phyloP scores from a whole-genome alignment of 2,113 vertebrate genomes.

The Pedetes capensis region DNA sequence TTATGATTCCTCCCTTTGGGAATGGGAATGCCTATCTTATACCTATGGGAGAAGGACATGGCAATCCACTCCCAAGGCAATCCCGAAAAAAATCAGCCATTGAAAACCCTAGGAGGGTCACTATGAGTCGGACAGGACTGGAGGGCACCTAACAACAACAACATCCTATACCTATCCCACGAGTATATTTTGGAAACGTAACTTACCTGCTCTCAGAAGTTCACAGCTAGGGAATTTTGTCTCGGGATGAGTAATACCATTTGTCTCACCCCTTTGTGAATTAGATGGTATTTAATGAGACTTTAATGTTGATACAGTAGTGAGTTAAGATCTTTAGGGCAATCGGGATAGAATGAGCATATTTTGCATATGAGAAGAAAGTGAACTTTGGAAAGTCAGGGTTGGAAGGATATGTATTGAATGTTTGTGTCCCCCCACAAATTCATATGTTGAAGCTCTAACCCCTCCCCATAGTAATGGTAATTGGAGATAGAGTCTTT shows the following conservation, averaged over 20 bases:
- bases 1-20: not conserved
- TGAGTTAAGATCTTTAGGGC: not conserved
- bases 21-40: not conserved
- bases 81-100: too few relatives aligned
- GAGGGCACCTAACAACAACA: too few relatives aligned
- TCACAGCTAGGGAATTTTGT: not conserved
- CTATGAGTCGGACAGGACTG: too few relatives aligned
- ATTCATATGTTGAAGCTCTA: not conserved
- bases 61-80: too few relatives aligned
- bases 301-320: not conserved
- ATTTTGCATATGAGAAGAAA: not conserved
- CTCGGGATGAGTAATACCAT: not conserved
- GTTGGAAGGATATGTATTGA: not conserved
- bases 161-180: too few relatives aligned
- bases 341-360: not conserved
- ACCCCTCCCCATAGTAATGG: not conserved
- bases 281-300: not conserved
- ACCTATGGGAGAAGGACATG: too few relatives aligned
- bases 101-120: too few relatives aligned
- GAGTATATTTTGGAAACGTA: not conserved
- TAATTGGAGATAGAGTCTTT: not conserved
- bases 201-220: not conserved
- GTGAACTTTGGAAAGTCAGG: not conserved
- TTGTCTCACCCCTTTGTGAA: not conserved
- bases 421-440: not conserved